These are phyloP conservation scores for Ophioderma brevispina DNA, from an alignment of 35 echinoderm and acorn worm species.

Conservation along the genomic window DNA sequence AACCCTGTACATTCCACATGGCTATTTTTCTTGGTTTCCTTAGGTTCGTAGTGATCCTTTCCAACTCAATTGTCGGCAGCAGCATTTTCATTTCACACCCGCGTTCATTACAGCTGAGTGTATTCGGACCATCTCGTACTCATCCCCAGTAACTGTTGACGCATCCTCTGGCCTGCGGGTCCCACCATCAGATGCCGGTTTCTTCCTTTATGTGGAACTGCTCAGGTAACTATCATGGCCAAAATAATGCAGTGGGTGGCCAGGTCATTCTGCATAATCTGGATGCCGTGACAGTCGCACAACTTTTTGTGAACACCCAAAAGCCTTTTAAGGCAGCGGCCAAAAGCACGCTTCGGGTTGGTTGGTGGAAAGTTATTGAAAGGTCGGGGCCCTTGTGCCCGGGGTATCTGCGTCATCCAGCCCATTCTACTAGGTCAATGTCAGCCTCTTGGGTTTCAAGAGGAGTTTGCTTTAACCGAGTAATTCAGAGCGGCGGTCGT, in stretches of 20 bases:
- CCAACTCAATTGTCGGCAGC: constrained; percentile 16
- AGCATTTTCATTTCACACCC: too few relatives aligned
- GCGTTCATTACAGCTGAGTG: background rate
- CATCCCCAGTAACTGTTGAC: constrained; percentile 49
- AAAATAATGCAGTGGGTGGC: background rate
- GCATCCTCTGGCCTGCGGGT: constrained; percentile 41
- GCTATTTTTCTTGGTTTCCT: constrained; percentile 15
- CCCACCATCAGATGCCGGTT: constrained; percentile 38
- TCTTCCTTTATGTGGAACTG: background rate
- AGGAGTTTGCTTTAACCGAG: too few relatives aligned
- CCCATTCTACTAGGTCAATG: too few relatives aligned
- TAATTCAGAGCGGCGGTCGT: too few relatives aligned
- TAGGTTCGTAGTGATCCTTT: constrained; percentile 14
- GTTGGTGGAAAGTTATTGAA: too few relatives aligned
- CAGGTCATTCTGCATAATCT: constrained; percentile 18
- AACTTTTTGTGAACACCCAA: too few relatives aligned
- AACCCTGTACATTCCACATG: constrained; percentile 12
- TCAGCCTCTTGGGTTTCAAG: too few relatives aligned
- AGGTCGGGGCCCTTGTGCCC: too few relatives aligned
- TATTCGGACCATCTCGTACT: background rate
- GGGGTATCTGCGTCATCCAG: too few relatives aligned
- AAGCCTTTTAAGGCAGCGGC: too few relatives aligned
- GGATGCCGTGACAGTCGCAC: background rate
- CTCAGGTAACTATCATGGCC: constrained; percentile 6
- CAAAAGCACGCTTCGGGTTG: too few relatives aligned